Evolutionary conservation across 2,888 invertebrate species (phyloP), one percentile per base, ranked within the genome.

Genomic region (Microctonus hyperodae): DNA sequence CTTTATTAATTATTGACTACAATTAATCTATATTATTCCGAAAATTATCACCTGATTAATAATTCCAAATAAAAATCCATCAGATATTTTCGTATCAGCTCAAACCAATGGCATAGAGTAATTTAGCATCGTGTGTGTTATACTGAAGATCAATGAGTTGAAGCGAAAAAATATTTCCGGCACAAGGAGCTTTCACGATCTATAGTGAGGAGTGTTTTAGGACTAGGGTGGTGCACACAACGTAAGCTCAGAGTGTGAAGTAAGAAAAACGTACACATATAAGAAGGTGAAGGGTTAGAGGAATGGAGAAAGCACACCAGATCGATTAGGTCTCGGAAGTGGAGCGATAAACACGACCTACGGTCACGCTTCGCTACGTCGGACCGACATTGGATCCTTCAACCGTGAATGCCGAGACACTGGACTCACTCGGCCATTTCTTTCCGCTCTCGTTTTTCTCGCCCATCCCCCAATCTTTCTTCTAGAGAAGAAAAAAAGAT

Each of bases 241-340:
- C 37, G 7, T 16, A 44, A 20, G 16, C 16, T 44, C 3, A 2
- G 16, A n/a, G 7, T 7, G 16, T 4, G 44, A 44, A 1, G 44
- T 16, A 16, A 16, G 16, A 20, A 16, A 16, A 16, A 44, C 20
- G n/a, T n/a, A n/a, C n/a, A n/a, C n/a, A n/a, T n/a, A n/a, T 7
- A 16, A 20, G 25, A 50, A 20, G 48, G 48, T 20, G 13, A 50
- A 16, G 20, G 31, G 51, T 50, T 55, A 37, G 55, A 60, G 50
- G 35, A 62, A 71, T 68, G 67, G 70, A 71, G 67, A 70, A 63
- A 57, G 68, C 68, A 69, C 69, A 69, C 68, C 70, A 69, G 74
- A 77, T 76, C 75, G 77, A 77, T 77, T 76, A 75, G 73, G 73
- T 73, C 70, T 71, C 75, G 75, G 74, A 75, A 75, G 75, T 72